Percentiles rank a stretch among this genome's conserved stretches.
phyloP scores from a whole-genome alignment of 2,797 vertebrate species.

The Sparus aurata region DNA sequence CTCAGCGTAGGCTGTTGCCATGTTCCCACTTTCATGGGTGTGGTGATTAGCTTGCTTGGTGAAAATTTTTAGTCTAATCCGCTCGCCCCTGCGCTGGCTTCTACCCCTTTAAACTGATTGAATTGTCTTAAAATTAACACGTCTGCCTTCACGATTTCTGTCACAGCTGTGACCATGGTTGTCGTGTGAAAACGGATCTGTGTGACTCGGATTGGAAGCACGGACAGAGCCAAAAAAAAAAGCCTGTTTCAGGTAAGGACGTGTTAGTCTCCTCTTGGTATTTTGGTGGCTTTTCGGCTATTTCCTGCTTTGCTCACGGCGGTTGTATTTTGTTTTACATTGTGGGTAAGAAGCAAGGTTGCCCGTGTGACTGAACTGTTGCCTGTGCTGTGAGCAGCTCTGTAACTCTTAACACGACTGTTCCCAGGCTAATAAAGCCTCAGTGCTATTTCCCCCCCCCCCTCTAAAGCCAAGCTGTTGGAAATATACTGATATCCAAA shows the following conservation, averaged over 20 bases:
- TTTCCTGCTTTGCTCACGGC: conserved; percentile 71
- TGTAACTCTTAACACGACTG: conserved; percentile 46
- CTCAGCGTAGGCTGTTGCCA: conserved; percentile 84
- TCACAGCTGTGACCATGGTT: conserved; percentile 72
- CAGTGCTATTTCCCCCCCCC: conserved; percentile 26
- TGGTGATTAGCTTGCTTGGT: conserved; percentile 86
- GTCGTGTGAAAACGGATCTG: conserved; percentile 74
- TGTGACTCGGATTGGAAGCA: conserved; percentile 59
- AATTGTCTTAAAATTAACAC: conserved; percentile 63
- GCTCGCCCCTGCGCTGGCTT: conserved; percentile 48
- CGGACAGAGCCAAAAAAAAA: conserved; percentile 55
- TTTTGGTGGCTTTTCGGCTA: conserved; percentile 59
- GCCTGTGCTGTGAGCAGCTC: neutral
- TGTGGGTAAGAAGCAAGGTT: neutral
- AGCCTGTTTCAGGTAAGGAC: conserved; percentile 84
- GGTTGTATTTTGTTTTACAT: conserved; percentile 24
- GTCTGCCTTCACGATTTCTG: conserved; percentile 45
- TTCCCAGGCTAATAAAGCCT: conserved; percentile 32
- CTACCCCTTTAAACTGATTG: conserved; percentile 62
- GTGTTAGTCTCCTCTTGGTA: conserved; percentile 57
- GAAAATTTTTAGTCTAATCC: conserved; percentile 80
- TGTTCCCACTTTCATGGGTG: conserved; percentile 90
- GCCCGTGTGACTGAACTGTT: neutral
- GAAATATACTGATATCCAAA: conserved; percentile 57
- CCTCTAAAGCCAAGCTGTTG: conserved; percentile 32